phyloP scores from a whole-genome alignment of 2,888 invertebrate species.

The Synanthedon andrenaeformis region DNA sequence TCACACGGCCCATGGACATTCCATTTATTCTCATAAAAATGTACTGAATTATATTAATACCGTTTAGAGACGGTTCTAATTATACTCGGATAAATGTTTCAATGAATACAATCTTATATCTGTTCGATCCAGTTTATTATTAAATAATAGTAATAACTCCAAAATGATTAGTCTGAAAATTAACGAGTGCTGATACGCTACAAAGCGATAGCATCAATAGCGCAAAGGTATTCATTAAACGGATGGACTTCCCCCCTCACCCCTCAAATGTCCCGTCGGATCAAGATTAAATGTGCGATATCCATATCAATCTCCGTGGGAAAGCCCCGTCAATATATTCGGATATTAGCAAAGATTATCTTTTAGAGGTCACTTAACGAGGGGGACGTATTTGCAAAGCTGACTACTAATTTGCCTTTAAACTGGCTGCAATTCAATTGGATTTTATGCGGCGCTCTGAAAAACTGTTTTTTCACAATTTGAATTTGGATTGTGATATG shows the following conservation, averaged over 20 bases:
- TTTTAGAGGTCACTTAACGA: not conserved
- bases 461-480: too few relatives aligned
- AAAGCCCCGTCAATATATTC: conserved; percentile 12
- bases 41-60: too few relatives aligned
- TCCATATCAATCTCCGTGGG: conserved; percentile 17
- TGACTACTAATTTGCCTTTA: too few relatives aligned
- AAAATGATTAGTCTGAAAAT: too few relatives aligned
- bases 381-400: too few relatives aligned
- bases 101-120: conserved; percentile 70
- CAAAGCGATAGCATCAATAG: not conserved
- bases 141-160: conserved; percentile 4
- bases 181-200: not conserved
- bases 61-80: too few relatives aligned
- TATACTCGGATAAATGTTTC: conserved; percentile 34
- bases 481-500: too few relatives aligned
- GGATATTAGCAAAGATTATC: conserved; percentile 8
- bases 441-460: too few relatives aligned
- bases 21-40: too few relatives aligned
- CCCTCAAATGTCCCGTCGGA: conserved; percentile 3
- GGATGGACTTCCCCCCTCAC: conserved; percentile 4
- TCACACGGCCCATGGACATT: too few relatives aligned
- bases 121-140: conserved; percentile 66
- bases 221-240: conserved; percentile 10
- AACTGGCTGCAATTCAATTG: too few relatives aligned
- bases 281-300: conserved; percentile 9